These are phyloP conservation scores for Chaetodon trifasciatus DNA, from an alignment of 2,797 vertebrate species.

Conservation along the genomic window DNA sequence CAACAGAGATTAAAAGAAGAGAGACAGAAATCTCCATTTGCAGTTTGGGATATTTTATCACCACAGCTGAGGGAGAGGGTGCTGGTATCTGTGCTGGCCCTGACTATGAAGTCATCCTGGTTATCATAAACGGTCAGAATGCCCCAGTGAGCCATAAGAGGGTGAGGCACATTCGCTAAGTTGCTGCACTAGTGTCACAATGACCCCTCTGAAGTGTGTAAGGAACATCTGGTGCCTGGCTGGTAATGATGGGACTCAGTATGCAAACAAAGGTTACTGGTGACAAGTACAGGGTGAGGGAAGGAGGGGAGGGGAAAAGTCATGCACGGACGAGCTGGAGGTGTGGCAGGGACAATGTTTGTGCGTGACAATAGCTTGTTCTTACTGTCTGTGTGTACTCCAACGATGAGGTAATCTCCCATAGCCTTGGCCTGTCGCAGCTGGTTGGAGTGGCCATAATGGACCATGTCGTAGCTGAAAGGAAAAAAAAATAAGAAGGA, in stretches of 20 bases:
- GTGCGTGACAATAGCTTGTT: not conserved
- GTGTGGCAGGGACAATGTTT: not conserved
- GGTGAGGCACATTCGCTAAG: slow-evolving; percentile 3
- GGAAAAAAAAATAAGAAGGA: slow-evolving; percentile 36
- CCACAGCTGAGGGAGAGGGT: slow-evolving; percentile 2
- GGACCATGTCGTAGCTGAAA: slow-evolving; percentile 96
- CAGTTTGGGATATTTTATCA: not conserved
- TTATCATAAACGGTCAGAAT: slow-evolving; percentile 40
- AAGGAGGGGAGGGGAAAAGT: not conserved
- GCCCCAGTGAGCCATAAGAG: slow-evolving; percentile 17
- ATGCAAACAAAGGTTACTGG: slow-evolving; percentile 11
- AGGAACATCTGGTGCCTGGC: slow-evolving; percentile 26
- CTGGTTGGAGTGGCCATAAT: slow-evolving; percentile 97
- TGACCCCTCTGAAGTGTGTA: not conserved
- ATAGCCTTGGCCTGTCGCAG: slow-evolving; percentile 95
- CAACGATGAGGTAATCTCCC: slow-evolving; percentile 96
- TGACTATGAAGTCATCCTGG: slow-evolving; percentile 20
- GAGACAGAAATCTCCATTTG: not conserved
- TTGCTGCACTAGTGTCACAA: slow-evolving; percentile 23
- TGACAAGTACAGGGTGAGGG: not conserved
- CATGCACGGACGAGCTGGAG: not conserved
- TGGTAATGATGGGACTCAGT: slow-evolving; percentile 2
- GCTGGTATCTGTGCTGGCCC: slow-evolving; percentile 23
- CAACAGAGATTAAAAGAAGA: not conserved
- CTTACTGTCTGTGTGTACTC: slow-evolving; percentile 95